Base-by-base conservation (phyloP, 2,888 invertebrate genomes). In the Tetranychus piercei region DNA sequence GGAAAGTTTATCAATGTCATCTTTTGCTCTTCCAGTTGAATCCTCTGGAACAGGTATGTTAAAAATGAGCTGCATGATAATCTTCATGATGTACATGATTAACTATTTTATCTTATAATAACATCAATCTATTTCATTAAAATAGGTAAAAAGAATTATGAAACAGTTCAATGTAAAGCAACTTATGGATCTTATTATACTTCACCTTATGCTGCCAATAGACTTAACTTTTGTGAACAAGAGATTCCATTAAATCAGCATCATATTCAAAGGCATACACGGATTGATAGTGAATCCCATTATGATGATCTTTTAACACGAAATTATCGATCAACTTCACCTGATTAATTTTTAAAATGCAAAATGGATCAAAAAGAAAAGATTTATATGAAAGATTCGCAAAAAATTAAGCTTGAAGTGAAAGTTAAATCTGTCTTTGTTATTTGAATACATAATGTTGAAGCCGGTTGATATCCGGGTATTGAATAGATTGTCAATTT, bases 1-100 rank as follows among this genome's bases (percentile, higher is more conserved):
- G 73, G 73, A 73, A 55, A 73, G 73, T 55, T n/a, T 73, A 20
- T 73, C 73, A 34, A 65, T 73, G 73, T 20, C 20, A 9, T 73
- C 71, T 8, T 71, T 71, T 44, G 20, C 71, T 71, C n/a, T 71
- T n/a, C 20, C 71, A 34, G n/a, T 20, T 9, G 20, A 43, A 11
- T 15, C 44, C 44, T 45, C 45, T 5, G 20, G 11, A 34, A 34
- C 20, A 43, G 71, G 71, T 71, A 8, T 6, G 44, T 7, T 71
- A 6, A 15, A 9, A 34, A 34, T 34, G 34, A 34, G 5, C 34
- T 34, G 34, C 34, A 34, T 34, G 34, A 34, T 34, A 34, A 34
- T 34, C 34, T 34, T 34, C 3, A 34, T 34, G 34, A 34, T 34
- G 34, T 0, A 34, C 34, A 34, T 34, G 34, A 34, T 34, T 34